phyloP scores from a whole-genome alignment of 2,113 vertebrate species.

The Leucosticte australis region DNA sequence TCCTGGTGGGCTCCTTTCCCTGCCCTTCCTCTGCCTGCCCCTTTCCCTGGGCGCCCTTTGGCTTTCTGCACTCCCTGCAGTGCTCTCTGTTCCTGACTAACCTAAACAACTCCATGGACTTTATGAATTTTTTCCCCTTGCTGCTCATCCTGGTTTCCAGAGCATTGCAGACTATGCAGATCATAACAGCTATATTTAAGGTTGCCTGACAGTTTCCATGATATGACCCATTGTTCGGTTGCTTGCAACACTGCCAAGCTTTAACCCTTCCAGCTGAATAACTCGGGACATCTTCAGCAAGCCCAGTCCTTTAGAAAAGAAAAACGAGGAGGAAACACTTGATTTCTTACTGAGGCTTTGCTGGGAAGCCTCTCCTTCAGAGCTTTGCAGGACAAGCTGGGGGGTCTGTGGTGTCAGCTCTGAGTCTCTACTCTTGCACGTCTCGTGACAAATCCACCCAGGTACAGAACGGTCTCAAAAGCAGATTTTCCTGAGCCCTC shows the following conservation, averaged over 20 bases:
- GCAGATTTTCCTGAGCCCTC: fast-evolving
- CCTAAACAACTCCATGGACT: slow-evolving; percentile 53
- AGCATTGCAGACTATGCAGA: slow-evolving; percentile 63
- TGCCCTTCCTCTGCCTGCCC: neutral
- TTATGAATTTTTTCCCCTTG: slow-evolving; percentile 54
- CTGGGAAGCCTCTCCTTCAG: neutral
- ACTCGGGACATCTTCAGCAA: neutral
- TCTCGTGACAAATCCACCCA: neutral
- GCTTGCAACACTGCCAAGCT: neutral
- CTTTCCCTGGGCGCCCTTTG: neutral
- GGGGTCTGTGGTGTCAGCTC: neutral
- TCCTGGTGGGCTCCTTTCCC: neutral
- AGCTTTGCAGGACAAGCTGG: neutral
- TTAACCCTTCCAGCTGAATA: slow-evolving; percentile 38
- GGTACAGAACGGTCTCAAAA: neutral
- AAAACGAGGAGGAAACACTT: neutral
- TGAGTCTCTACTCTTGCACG: fast-evolving
- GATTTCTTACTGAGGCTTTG: neutral
- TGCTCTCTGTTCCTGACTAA: slow-evolving; percentile 10
- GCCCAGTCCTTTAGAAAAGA: neutral
- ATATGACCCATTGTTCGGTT: slow-evolving; percentile 48
- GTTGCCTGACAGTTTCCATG: slow-evolving; percentile 63
- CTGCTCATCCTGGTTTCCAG: slow-evolving; percentile 56
- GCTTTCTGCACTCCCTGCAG: neutral
- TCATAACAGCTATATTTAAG: slow-evolving; percentile 67